Evolutionary conservation across 2,888 invertebrate species (phyloP).

Genomic region (Euzetes globulus): DNA sequence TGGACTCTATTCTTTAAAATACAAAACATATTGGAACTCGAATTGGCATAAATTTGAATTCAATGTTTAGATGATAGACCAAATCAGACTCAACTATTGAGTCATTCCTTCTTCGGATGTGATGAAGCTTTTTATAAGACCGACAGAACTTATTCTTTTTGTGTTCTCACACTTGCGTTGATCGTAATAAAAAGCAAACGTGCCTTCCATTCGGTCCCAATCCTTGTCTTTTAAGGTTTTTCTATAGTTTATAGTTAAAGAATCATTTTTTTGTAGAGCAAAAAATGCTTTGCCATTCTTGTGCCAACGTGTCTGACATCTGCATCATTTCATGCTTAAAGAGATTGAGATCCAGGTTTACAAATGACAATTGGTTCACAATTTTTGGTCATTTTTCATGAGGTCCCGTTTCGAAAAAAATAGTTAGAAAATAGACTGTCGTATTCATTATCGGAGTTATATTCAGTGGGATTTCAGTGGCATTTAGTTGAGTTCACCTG

Average conservation of each 20-base stretch:
- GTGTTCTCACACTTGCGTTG: not conserved
- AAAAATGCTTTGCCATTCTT: too few relatives aligned
- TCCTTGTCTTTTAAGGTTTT: slow-evolving; percentile 2
- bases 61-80: not conserved
- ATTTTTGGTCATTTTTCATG: slow-evolving; percentile 22
- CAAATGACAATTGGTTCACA: not conserved
- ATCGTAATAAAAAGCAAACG: not conserved
- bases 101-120: not conserved
- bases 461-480: slow-evolving; percentile 2
- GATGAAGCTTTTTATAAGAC: not conserved
- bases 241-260: not conserved
- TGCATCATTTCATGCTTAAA: slow-evolving; percentile 18
- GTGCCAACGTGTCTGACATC: not conserved
- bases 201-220: not conserved
- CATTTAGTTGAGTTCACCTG: slow-evolving; percentile 1
- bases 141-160: not conserved
- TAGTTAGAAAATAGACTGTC: not conserved
- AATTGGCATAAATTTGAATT: slow-evolving; percentile 20
- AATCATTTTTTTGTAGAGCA: not conserved
- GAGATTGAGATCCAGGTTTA: slow-evolving; percentile 3
- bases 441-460: not conserved
- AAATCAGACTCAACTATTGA: slow-evolving; percentile 8
- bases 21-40: slow-evolving; percentile 9
- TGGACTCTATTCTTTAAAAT: slow-evolving; percentile 17
- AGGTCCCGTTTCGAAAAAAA: not conserved